Conservation (phyloP, 2,113 vertebrate genomes). For the Meriones unguiculatus region DNA sequence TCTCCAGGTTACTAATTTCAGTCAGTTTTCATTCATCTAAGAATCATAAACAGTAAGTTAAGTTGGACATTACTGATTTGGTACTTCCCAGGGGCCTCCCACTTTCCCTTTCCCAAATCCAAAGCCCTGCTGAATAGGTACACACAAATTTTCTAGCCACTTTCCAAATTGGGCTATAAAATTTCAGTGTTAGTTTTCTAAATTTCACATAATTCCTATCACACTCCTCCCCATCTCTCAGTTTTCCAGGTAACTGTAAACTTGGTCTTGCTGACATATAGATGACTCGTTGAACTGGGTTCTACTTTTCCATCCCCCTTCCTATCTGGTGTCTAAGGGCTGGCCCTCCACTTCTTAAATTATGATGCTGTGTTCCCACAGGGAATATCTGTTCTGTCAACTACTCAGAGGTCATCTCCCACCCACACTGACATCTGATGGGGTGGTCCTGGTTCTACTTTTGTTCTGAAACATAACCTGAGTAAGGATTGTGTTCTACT, state of each 20-base stretch:
- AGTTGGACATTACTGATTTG: slow-evolving; percentile 65
- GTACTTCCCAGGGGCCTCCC: slow-evolving; percentile 34
- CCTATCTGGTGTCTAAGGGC: background rate
- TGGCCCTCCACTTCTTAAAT: background rate
- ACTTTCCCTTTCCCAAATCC: slow-evolving; percentile 26
- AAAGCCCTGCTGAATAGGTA: background rate
- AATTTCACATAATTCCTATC: background rate
- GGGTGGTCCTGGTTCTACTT: background rate
- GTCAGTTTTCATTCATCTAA: slow-evolving; percentile 72
- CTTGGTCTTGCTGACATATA: background rate
- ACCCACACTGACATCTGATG: background rate
- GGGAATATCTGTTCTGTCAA: background rate
- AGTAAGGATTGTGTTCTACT: background rate
- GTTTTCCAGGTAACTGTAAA: background rate
- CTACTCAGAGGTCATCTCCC: background rate
- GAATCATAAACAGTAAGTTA: slow-evolving; percentile 77
- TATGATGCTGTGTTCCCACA: background rate
- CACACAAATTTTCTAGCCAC: background rate
- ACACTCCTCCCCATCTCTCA: background rate
- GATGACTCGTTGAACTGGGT: background rate
- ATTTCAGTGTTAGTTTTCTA: slow-evolving; percentile 39
- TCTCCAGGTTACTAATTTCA: slow-evolving; percentile 67
- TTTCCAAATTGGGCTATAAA: background rate
- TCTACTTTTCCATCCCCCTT: background rate
- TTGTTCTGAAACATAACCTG: no score